phyloP scores from a whole-genome alignment of 2,888 invertebrate species.

The Yponomeuta malinellus region DNA sequence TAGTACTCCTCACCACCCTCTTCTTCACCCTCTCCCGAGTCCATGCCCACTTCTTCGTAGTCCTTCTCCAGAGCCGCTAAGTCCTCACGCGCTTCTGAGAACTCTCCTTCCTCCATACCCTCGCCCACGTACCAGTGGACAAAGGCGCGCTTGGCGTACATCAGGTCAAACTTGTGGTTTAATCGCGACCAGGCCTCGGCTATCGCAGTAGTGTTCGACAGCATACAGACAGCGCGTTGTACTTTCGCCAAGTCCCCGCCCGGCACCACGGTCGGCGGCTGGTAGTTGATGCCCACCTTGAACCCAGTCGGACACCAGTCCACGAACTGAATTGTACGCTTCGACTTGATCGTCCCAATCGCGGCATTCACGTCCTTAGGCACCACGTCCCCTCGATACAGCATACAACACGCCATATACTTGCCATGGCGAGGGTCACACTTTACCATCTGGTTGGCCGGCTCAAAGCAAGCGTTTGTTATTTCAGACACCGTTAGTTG shows the following conservation, averaged over 20 bases:
- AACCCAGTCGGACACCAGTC: conserved; percentile 92
- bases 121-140: conserved; percentile 91
- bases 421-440: conserved; percentile 88
- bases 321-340: conserved; percentile 93
- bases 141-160: conserved; percentile 97
- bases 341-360: conserved; percentile 95
- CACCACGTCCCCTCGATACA: conserved; percentile 95
- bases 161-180: conserved; percentile 96
- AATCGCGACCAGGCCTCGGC: conserved; percentile 94
- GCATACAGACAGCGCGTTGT: conserved; percentile 97
- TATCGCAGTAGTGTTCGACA: conserved; percentile 95
- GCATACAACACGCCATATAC: conserved; percentile 94
- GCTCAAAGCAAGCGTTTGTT: conserved; percentile 95
- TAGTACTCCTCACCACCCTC: conserved; percentile 88
- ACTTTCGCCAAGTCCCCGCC: conserved; percentile 92
- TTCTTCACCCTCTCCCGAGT: conserved; percentile 81
- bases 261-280: conserved; percentile 85
- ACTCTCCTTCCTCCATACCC: conserved; percentile 91
- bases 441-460: conserved; percentile 90
- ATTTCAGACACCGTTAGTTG: conserved; percentile 93
- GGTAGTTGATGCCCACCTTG: conserved; percentile 88
- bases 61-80: conserved; percentile 80
- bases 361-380: conserved; percentile 96
- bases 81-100: conserved; percentile 81
- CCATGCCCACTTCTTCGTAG: conserved; percentile 84